Percentiles rank a stretch among this genome's conserved stretches.
Conservation (phyloP, 2,888 invertebrate genomes). For the Apamea monoglypha region DNA sequence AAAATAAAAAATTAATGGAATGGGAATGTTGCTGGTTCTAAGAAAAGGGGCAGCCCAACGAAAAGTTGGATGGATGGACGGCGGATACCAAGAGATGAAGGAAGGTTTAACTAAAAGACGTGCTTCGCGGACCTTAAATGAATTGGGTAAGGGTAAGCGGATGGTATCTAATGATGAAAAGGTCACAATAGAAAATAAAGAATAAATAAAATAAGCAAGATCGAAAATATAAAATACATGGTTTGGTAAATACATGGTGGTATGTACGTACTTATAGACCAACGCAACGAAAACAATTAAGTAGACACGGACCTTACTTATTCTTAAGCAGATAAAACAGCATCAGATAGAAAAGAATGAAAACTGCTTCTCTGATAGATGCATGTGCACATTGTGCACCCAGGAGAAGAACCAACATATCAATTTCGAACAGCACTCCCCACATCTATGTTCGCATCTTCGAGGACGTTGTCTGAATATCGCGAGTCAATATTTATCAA, state of each 20-base stretch:
- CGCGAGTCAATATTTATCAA: slow-evolving; percentile 61
- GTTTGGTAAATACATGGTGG: too few relatives aligned
- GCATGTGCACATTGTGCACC: background rate
- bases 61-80: background rate
- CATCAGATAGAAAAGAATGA: background rate
- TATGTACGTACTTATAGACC: too few relatives aligned
- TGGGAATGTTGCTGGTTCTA: background rate
- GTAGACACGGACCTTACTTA: background rate
- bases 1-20: background rate
- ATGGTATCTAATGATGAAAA: background rate
- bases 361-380: background rate
- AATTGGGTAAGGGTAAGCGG: background rate
- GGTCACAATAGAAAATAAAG: background rate
- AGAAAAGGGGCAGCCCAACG: background rate
- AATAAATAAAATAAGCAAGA: background rate
- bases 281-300: background rate
- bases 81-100: background rate
- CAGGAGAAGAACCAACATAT: background rate
- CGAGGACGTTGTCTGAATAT: slow-evolving; percentile 77
- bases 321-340: background rate
- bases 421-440: slow-evolving; percentile 70
- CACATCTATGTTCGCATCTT: slow-evolving; percentile 82
- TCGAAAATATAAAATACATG: background rate
- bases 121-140: background rate
- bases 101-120: background rate